These are phyloP conservation scores for Melanotaenia maccullochi DNA, from an alignment of 2,797 vertebrate species.

Conservation along the genomic window DNA sequence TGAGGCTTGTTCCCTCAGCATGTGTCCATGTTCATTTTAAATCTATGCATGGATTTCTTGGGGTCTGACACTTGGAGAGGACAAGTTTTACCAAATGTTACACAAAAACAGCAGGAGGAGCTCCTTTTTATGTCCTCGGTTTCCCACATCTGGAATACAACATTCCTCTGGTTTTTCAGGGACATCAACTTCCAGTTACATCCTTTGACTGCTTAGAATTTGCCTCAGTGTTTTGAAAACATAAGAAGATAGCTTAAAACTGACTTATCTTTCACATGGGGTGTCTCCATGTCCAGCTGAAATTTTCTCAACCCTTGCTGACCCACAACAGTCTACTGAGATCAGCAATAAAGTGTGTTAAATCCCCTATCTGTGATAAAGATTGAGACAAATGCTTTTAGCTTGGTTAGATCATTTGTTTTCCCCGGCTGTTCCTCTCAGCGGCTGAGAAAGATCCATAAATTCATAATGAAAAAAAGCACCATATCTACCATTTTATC, in stretches of 20 bases:
- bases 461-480: not conserved
- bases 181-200: constrained; percentile 2
- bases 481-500: not conserved
- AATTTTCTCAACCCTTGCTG: not conserved
- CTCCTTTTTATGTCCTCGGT: constrained; percentile 17
- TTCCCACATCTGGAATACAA: constrained; percentile 5
- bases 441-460: not conserved
- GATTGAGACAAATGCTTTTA: constrained; percentile 2
- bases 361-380: not conserved
- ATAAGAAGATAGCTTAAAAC: constrained; percentile 17
- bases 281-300: not conserved
- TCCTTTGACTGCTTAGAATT: constrained; percentile 14
- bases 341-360: constrained; percentile 3
- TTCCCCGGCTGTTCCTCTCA: constrained; percentile 7
- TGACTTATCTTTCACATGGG: not conserved
- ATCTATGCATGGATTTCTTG: not conserved
- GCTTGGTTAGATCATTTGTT: constrained; percentile 14
- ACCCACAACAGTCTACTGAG: not conserved
- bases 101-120: constrained; percentile 11
- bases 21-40: constrained; percentile 7
- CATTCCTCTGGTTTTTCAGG: constrained; percentile 29
- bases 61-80: constrained; percentile 11
- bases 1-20: constrained; percentile 11
- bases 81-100: not conserved
- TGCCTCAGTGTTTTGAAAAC: not conserved